phyloP scores from a whole-genome alignment of 2,888 invertebrate genomes.

The Cinara cedri region DNA sequence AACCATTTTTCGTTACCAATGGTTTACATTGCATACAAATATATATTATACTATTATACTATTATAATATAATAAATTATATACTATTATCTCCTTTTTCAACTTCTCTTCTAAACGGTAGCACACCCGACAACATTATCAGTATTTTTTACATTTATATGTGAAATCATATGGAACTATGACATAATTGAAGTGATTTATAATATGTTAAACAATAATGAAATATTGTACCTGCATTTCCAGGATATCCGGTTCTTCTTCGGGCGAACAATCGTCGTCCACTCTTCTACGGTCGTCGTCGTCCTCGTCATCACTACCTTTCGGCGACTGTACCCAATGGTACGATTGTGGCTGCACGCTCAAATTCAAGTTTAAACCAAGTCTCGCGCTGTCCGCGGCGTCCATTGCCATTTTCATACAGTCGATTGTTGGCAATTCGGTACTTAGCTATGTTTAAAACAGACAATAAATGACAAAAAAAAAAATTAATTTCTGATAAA shows the following conservation, averaged over 20 bases:
- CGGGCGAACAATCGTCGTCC: constrained; percentile 50
- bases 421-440: constrained; percentile 27
- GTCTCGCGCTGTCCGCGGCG: constrained; percentile 37
- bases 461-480: neutral
- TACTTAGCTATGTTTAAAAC: constrained; percentile 21
- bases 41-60: no score
- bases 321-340: constrained; percentile 45
- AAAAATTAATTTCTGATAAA: neutral
- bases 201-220: no score
- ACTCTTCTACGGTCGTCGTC: constrained; percentile 41
- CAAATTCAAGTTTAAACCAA: constrained; percentile 43
- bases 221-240: constrained; percentile 56
- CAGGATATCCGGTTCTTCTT: constrained; percentile 52
- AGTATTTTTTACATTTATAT: no score
- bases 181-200: no score
- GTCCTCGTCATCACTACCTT: constrained; percentile 42
- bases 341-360: constrained; percentile 43
- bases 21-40: no score
- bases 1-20: no score
- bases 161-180: no score
- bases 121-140: no score
- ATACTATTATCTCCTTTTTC: no score
- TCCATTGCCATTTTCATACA: constrained; percentile 40
- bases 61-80: no score
- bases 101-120: no score